Evolutionary conservation across 2,888 invertebrate genomes (phyloP).

Genomic region (Yponomeuta cagnagella): DNA sequence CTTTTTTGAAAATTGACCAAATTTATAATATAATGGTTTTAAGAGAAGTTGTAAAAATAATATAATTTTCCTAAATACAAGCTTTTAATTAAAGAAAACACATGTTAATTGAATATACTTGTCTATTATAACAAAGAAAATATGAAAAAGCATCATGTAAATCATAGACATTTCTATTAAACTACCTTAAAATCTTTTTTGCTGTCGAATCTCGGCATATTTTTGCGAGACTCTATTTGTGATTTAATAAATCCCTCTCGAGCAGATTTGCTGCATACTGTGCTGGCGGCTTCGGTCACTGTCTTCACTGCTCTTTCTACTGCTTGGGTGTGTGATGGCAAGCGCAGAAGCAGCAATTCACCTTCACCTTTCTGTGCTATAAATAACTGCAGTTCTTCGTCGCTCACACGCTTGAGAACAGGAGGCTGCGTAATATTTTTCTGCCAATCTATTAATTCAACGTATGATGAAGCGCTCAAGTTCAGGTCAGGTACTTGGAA

Average conservation of each 20-base stretch:
- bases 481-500: conserved; percentile 25
- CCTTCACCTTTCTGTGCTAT: conserved; percentile 5
- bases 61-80: too few relatives aligned
- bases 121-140: too few relatives aligned
- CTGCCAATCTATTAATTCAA: conserved; percentile 23
- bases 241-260: conserved; percentile 19
- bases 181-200: conserved; percentile 21
- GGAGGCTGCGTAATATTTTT: conserved; percentile 17
- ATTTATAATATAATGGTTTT: too few relatives aligned
- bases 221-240: conserved; percentile 20
- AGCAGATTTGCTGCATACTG: conserved; percentile 17
- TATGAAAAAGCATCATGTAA: too few relatives aligned
- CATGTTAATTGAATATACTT: too few relatives aligned
- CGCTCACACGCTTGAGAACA: conserved; percentile 17
- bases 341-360: conserved; percentile 16
- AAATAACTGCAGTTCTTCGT: conserved; percentile 18
- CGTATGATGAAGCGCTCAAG: conserved; percentile 22
- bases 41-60: too few relatives aligned
- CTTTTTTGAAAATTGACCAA: conserved; percentile 7
- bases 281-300: conserved; percentile 22
- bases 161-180: too few relatives aligned
- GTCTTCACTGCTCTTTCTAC: conserved; percentile 24
- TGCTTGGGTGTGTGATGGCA: conserved; percentile 25
- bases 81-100: too few relatives aligned
- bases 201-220: conserved; percentile 18